Evolutionary conservation across 2,113 vertebrate genomes (phyloP), one percentile per base, ranked within the genome.

Genomic region (Archocentrus centrarchus): DNA sequence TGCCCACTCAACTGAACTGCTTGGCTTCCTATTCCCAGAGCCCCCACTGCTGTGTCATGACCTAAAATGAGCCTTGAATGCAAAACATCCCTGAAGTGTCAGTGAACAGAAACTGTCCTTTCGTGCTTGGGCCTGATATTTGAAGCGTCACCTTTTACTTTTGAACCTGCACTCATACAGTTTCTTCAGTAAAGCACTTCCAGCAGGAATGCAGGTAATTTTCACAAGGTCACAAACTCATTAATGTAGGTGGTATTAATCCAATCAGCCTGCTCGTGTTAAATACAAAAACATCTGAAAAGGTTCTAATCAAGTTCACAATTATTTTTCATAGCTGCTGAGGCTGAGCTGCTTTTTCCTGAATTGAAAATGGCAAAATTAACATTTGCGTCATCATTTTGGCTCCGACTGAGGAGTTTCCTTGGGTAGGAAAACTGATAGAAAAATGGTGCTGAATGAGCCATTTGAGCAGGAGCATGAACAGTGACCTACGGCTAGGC

Each of bases 251-350:
- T 30, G 70, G 63, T 53, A 76, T 77, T 75, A 68, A 83, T 87
- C 64, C 75, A 77, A 64, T 73, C 63, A 32, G 44, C 20, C 32
- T 13, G 77, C 57, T 47, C 1, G 7, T 22, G 60, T 66, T 86
- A 77, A 83, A 84, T 86, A 87, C 82, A 55, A 78, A 75, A 55
- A 32, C 14, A 44, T n/a, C 11, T 66, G 35, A 83, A 89, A 82
- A 73, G 37, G 20, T 73, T 89, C 44, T 82, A 86, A 78, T 82
- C 81, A 80, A 32, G 10, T 50, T 76, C 32, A 27, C 22, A 58
- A 76, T 37, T 17, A 35, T 78, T 64, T 39, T 18, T 6, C 53
- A n/a, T 80, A 39, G 30, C 55, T 13, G 66, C 24, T 70, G 44
- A 1, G 24, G n/a, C 68, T 24, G 27, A 50, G 75, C 59, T 76